Evolutionary conservation across 2,888 invertebrate genomes (phyloP).

Genomic region (Synergus laeviventris): DNA sequence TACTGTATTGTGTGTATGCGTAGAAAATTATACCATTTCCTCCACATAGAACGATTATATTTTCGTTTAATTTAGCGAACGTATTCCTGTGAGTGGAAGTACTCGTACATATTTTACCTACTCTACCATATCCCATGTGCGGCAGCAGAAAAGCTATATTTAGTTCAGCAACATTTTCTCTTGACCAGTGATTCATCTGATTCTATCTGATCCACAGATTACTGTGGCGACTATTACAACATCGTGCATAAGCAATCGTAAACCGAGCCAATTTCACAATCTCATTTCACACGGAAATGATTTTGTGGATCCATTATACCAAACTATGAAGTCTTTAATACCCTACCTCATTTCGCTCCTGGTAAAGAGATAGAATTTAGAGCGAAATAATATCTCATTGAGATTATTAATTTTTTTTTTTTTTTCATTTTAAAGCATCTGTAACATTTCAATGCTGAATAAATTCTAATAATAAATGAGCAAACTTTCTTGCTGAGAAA

Average conservation of each 20-base stretch:
- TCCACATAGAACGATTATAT: constrained; percentile 10
- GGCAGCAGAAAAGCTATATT: constrained; percentile 34
- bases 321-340: constrained; percentile 12
- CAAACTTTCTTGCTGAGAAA: too few relatives aligned
- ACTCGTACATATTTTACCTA: constrained; percentile 9
- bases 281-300: constrained; percentile 34
- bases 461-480: too few relatives aligned
- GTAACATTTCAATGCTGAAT: too few relatives aligned
- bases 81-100: neutral
- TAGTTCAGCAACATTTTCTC: constrained; percentile 27
- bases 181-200: constrained; percentile 34
- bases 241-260: constrained; percentile 32
- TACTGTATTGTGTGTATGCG: neutral
- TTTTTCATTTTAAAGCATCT: neutral
- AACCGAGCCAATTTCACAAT: constrained; percentile 28
- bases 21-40: neutral
- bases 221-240: constrained; percentile 31
- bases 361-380: neutral
- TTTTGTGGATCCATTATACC: constrained; percentile 22
- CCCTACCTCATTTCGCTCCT: constrained; percentile 3
- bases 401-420: neutral
- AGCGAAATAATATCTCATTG: neutral
- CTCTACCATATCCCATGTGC: constrained; percentile 8
- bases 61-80: constrained; percentile 29
- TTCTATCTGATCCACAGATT: constrained; percentile 37